Conservation (phyloP, 2,113 vertebrate genomes). For the Rafetus swinhoei region DNA sequence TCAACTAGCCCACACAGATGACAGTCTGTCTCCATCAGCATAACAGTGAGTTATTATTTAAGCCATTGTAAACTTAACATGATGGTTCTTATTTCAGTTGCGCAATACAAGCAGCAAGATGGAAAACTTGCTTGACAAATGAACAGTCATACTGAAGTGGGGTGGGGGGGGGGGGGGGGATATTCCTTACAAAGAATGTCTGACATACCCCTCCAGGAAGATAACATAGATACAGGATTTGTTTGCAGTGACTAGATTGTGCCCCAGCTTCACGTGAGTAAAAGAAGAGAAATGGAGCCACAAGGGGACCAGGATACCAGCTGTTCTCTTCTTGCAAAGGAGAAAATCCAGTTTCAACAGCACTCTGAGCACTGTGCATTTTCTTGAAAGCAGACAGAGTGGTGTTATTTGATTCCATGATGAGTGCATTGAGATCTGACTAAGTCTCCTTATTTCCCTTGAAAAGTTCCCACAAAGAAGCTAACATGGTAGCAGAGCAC, state of each 20-base stretch:
- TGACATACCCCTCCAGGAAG: not conserved
- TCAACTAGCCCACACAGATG: not conserved
- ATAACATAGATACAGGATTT: not conserved
- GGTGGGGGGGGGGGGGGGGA: not conserved
- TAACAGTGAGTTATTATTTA: not conserved
- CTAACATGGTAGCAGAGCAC: not conserved
- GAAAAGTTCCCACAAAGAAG: slow-evolving; percentile 20
- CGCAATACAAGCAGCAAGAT: not conserved
- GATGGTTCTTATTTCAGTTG: not conserved
- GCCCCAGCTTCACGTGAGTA: not conserved
- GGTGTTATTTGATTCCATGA: not conserved
- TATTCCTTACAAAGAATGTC: not conserved
- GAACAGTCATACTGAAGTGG: not conserved
- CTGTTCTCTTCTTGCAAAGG: not conserved
- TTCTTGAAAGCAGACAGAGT: not conserved
- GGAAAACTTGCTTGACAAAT: slow-evolving; percentile 14
- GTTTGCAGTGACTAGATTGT: not conserved
- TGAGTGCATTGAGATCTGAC: not conserved
- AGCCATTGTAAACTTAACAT: not conserved
- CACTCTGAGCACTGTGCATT: not conserved
- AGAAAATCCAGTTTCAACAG: not conserved
- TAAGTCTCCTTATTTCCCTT: not conserved
- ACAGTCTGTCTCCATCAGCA: not conserved
- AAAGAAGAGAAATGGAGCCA: not conserved
- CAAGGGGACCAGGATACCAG: not conserved